Percentiles rank a stretch among this genome's conserved stretches.
phyloP scores from a whole-genome alignment of 2,113 vertebrate genomes.

The Phocoena phocoena region DNA sequence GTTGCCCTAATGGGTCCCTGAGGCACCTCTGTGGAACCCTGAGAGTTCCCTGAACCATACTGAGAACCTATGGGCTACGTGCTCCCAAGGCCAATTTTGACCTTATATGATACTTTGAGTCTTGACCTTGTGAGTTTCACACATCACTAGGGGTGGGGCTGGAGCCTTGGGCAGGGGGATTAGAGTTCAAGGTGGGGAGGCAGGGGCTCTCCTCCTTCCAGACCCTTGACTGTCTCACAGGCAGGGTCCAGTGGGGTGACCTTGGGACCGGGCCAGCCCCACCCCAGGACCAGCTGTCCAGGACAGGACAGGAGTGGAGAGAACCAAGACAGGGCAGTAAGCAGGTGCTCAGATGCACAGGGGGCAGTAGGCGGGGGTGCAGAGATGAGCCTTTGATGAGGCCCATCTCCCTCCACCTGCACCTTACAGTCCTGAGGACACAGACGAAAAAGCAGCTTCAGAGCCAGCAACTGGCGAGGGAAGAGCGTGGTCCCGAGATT shows the following conservation, averaged over 20 bases:
- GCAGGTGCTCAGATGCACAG: neutral
- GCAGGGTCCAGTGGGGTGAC: neutral
- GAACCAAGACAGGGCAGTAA: accelerated
- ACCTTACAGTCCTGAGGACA: neutral
- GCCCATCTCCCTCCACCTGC: neutral
- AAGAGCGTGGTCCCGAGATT: accelerated
- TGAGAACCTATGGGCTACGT: accelerated
- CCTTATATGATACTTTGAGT: neutral
- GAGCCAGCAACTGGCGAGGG: neutral
- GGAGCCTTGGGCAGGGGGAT: too few relatives aligned
- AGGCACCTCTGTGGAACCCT: neutral
- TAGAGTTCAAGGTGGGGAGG: neutral
- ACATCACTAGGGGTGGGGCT: too few relatives aligned
- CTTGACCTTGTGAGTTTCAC: neutral
- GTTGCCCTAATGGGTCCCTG: accelerated
- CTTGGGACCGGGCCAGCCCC: too few relatives aligned
- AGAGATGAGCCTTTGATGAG: neutral
- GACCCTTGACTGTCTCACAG: neutral
- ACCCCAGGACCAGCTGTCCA: neutral
- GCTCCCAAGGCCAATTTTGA: accelerated
- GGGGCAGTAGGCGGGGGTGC: neutral
- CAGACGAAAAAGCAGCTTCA: neutral
- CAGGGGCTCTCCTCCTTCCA: neutral
- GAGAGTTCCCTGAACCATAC: accelerated
- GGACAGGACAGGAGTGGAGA: neutral